phyloP scores from a whole-genome alignment of 1,140 invertebrate species.

The Cotesia typhae region DNA sequence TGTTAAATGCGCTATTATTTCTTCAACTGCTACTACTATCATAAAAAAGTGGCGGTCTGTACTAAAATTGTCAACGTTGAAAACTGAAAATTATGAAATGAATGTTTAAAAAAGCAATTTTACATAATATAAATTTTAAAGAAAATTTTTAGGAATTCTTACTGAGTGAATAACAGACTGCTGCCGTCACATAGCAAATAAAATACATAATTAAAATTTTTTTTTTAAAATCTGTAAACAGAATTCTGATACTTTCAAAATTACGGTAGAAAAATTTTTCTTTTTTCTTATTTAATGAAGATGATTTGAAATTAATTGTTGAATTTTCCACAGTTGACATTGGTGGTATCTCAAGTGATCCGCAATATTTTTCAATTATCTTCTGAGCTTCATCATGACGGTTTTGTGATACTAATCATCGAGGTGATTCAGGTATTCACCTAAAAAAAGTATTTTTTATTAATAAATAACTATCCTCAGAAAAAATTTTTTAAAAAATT shows the following conservation, averaged over 20 bases:
- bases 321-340: not conserved
- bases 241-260: slow-evolving; percentile 37
- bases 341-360: slow-evolving; percentile 41
- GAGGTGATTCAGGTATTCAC: slow-evolving; percentile 64
- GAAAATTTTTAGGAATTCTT: slow-evolving; percentile 2
- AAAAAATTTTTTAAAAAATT: too few species aligned
- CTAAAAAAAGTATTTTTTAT: slow-evolving; percentile 39
- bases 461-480: too few species aligned
- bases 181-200: slow-evolving; percentile 62
- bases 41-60: too few species aligned
- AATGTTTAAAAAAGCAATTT: too few species aligned
- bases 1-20: too few species aligned
- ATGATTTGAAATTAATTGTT: too few species aligned
- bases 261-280: slow-evolving; percentile 26
- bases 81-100: too few species aligned
- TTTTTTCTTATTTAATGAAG: not conserved
- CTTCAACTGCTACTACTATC: too few species aligned
- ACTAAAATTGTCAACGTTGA: too few species aligned
- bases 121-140: too few species aligned
- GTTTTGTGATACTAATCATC: slow-evolving; percentile 62
- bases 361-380: slow-evolving; percentile 1
- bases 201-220: slow-evolving; percentile 54
- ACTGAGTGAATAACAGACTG: slow-evolving; percentile 63
- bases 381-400: slow-evolving; percentile 30
- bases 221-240: slow-evolving; percentile 48